Evolutionary conservation across 2,113 vertebrate species (phyloP).

Genomic region (Lonchura striata): DNA sequence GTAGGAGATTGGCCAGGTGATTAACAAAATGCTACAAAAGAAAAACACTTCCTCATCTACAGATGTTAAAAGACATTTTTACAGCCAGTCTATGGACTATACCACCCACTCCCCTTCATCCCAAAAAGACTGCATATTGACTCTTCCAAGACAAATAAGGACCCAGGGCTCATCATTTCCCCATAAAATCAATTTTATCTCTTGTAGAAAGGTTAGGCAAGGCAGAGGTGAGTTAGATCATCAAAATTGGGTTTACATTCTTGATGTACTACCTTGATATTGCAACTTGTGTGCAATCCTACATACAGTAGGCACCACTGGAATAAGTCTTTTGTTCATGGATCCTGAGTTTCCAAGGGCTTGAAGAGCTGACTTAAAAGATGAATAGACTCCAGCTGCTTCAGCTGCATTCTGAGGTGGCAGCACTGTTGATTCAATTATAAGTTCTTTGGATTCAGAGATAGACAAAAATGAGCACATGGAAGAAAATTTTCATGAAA

Average conservation of each 20-base stretch:
- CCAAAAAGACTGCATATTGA: neutral
- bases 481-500: too few relatives aligned
- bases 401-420: neutral
- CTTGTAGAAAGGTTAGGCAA: neutral
- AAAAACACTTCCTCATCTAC: neutral
- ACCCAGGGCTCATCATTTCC: neutral
- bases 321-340: neutral
- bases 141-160: neutral
- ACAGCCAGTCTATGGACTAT: neutral
- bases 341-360: neutral
- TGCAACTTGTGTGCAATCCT: neutral
- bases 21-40: neutral
- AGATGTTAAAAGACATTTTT: neutral
- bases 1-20: neutral
- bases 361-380: neutral
- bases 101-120: fast-evolving
- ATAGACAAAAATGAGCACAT: neutral
- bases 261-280: neutral
- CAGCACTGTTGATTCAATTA: neutral
- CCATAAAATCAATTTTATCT: neutral
- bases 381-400: neutral
- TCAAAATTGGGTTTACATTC: neutral
- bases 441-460: neutral
- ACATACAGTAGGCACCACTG: neutral
- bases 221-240: neutral